Percentiles rank a stretch among this genome's conserved stretches.
These are phyloP conservation scores for Borostomias antarcticus DNA, from an alignment of 2,797 vertebrate genomes.

Conservation along the genomic window DNA sequence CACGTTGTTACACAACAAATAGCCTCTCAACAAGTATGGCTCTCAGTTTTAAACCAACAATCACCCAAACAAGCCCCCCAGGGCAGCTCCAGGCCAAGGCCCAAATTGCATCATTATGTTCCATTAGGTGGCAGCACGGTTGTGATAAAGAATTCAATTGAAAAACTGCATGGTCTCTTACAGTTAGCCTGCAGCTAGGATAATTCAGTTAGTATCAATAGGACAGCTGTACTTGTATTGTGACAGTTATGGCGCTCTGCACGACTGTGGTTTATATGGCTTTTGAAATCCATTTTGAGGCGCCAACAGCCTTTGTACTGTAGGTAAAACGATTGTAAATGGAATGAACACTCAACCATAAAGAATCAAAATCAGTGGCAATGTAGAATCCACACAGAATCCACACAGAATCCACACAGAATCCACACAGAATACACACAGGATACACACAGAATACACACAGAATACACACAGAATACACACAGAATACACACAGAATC, in stretches of 20 bases:
- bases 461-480: too few relatives aligned
- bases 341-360: too few relatives aligned
- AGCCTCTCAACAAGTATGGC: neutral
- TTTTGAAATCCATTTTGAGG: too few relatives aligned
- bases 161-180: neutral
- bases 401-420: too few relatives aligned
- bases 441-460: too few relatives aligned
- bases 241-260: neutral
- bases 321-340: too few relatives aligned
- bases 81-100: neutral
- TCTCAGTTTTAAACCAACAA: neutral
- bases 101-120: slow-evolving; percentile 5
- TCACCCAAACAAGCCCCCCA: neutral
- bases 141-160: neutral
- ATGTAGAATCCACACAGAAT: too few relatives aligned
- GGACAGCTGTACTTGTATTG: neutral
- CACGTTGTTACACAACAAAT: slow-evolving; percentile 3
- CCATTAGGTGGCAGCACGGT: slow-evolving; percentile 12
- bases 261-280: neutral
- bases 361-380: too few relatives aligned
- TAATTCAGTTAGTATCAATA: neutral
- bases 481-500: too few relatives aligned
- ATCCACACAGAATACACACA: too few relatives aligned
- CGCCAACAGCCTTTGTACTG: too few relatives aligned
- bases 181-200: neutral